Evolutionary conservation across 37 sponge, comb jelly and placozoan genomes (phyloP).

Genomic region (Ianthella basta): DNA sequence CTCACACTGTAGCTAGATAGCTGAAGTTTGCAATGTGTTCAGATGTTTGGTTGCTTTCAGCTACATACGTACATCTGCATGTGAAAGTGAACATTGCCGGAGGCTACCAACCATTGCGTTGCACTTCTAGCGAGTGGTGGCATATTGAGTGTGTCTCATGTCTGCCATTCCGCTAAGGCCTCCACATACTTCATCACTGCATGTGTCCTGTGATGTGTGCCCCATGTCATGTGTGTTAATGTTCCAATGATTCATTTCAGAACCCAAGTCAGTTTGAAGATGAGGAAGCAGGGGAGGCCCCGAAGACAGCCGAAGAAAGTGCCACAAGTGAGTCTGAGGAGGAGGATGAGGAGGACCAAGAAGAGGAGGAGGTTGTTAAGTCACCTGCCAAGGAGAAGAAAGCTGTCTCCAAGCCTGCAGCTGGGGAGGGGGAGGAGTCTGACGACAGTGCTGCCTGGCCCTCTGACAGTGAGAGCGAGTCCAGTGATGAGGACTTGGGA

Average conservation of each 20-base stretch:
- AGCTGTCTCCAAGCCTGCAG: conserved; percentile 19
- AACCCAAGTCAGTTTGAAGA: conserved; percentile 72
- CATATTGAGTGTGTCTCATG: too few relatives aligned
- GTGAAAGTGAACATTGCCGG: too few relatives aligned
- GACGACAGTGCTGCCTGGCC: conserved; percentile 59
- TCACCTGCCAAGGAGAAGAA: conserved; percentile 13
- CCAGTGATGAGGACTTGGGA: conserved; percentile 47
- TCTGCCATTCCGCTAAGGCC: too few relatives aligned
- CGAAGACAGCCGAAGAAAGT: not conserved
- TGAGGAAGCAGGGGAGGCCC: conserved; percentile 46
- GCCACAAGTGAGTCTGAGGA: conserved; percentile 18
- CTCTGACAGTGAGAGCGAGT: conserved; percentile 46
- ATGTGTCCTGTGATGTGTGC: not conserved
- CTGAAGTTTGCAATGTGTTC: too few relatives aligned
- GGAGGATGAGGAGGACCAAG: conserved; percentile 14
- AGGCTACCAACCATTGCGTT: too few relatives aligned
- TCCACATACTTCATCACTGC: too few relatives aligned
- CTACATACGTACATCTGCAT: too few relatives aligned
- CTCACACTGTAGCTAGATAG: too few relatives aligned
- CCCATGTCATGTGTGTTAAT: conserved; percentile 1
- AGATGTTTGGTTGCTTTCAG: too few relatives aligned
- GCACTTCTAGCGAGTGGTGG: too few relatives aligned
- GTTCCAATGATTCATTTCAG: conserved; percentile 16
- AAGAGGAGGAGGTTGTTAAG: not conserved
- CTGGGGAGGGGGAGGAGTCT: conserved; percentile 42